Evolutionary conservation across 2,113 vertebrate species (phyloP).

Genomic region (Corythornis cristatus): DNA sequence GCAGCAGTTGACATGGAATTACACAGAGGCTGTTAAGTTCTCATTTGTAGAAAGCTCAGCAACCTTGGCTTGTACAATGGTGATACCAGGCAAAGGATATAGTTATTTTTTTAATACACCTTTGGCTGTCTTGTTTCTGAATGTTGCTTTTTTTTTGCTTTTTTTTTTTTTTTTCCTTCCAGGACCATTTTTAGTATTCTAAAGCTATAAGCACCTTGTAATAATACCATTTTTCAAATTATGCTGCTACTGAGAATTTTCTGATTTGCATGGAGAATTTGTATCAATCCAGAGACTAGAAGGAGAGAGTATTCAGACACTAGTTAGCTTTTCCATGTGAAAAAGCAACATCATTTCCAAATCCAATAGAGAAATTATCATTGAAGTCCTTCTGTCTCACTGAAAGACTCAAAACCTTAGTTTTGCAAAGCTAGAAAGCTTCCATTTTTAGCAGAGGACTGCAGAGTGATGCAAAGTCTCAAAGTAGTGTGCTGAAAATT

Average conservation of each 20-base stretch:
- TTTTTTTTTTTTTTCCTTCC: too few species aligned
- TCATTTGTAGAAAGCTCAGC: neutral
- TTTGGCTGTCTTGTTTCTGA: neutral
- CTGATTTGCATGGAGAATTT: neutral
- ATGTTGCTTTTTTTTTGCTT: slow-evolving; percentile 9
- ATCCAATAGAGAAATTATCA: neutral
- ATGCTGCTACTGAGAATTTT: slow-evolving; percentile 7
- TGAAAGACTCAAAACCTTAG: neutral
- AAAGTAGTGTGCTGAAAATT: neutral
- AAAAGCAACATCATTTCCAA: neutral
- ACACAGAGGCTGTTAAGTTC: neutral
- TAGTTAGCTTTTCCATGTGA: neutral
- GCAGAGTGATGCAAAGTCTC: neutral
- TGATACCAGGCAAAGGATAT: neutral
- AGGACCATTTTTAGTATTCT: neutral
- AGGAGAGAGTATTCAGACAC: neutral
- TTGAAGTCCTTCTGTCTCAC: neutral
- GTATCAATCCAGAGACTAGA: neutral
- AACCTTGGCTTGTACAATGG: neutral
- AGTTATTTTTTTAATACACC: slow-evolving; percentile 1
- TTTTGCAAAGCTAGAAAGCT: neutral
- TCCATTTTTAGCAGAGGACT: neutral
- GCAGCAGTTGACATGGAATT: neutral
- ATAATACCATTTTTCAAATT: slow-evolving; percentile 20
- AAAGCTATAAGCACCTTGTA: neutral